These are phyloP conservation scores for Pristionchus japonicus DNA, from an alignment of 2,888 invertebrate genomes.

Conservation along the genomic window DNA sequence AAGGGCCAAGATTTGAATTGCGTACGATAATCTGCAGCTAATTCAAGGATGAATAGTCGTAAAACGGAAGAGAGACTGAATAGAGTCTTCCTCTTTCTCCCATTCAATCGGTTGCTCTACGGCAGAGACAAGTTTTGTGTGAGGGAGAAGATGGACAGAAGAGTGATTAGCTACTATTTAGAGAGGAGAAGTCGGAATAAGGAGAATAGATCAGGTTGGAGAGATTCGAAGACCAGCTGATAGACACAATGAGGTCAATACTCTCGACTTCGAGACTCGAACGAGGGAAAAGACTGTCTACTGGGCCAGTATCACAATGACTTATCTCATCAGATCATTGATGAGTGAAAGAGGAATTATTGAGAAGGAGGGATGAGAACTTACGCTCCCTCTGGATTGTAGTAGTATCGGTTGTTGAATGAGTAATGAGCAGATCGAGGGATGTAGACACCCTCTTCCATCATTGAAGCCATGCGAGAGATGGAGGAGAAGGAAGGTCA, in stretches of 20 bases:
- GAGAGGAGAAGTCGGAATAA: neutral
- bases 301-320: no score
- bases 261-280: no score
- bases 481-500: neutral
- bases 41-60: neutral
- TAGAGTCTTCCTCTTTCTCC: neutral
- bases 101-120: neutral
- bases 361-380: no score
- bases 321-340: no score
- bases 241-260: no score
- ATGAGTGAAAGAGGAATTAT: no score
- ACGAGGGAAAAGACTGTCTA: no score
- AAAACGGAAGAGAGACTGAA: neutral
- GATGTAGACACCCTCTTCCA: constrained; percentile 14
- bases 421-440: constrained; percentile 26
- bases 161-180: neutral
- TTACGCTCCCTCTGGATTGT: neutral
- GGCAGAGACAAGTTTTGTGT: neutral
- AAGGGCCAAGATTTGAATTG: neutral
- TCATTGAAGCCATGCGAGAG: neutral
- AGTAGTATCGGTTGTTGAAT: constrained; percentile 19
- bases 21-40: neutral
- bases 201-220: neutral
- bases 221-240: neutral
- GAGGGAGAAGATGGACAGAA: neutral